Evolutionary conservation across 2,113 vertebrate species (phyloP).

Genomic region (Petroica traversi): DNA sequence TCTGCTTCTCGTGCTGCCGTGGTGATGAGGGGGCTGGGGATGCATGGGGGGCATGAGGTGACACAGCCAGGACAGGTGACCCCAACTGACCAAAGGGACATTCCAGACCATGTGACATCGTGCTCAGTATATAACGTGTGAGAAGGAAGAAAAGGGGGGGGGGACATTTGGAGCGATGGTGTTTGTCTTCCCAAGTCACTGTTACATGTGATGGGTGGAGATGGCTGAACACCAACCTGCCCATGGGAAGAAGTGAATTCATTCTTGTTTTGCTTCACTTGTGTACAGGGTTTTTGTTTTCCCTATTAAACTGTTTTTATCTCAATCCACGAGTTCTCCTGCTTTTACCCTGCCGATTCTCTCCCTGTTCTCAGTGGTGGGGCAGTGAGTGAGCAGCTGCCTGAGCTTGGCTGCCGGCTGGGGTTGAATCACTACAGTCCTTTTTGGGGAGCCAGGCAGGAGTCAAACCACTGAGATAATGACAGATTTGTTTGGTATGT

Average conservation of each 20-base stretch:
- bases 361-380: not conserved
- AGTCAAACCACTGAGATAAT: not conserved
- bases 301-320: not conserved
- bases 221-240: not conserved
- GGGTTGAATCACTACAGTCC: no score
- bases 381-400: not conserved
- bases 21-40: not conserved
- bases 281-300: not conserved
- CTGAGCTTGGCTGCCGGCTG: not conserved
- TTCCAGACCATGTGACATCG: not conserved
- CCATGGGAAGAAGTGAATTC: not conserved
- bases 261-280: not conserved
- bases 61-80: not conserved
- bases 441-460: not conserved
- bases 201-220: fast-evolving
- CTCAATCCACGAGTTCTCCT: not conserved
- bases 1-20: fast-evolving
- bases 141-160: not conserved
- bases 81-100: not conserved
- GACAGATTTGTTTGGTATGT: not conserved
- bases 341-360: not conserved
- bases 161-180: not conserved
- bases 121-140: not conserved
- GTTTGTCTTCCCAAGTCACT: not conserved
- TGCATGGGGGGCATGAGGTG: not conserved